Percentiles rank a stretch among this genome's conserved stretches.
These are phyloP conservation scores for Drosophila sordidapex DNA, from an alignment of 2,888 invertebrate genomes.

Conservation along the genomic window DNA sequence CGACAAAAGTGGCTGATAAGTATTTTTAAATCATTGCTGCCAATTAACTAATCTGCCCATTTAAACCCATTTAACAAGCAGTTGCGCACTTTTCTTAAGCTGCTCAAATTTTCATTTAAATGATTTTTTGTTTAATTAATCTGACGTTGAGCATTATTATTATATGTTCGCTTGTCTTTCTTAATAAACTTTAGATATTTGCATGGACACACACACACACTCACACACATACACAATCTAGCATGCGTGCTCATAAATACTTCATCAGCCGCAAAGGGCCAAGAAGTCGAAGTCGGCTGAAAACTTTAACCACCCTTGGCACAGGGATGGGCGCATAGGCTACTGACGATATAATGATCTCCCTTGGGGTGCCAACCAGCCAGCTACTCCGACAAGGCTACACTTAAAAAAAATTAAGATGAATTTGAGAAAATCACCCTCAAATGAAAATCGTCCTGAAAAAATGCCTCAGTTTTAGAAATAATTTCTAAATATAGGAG, in stretches of 20 bases:
- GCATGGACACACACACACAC: conserved; percentile 11
- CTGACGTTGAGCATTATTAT: conserved; percentile 1
- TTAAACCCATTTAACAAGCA: background rate
- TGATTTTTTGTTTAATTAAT: background rate
- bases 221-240: conserved; percentile 10
- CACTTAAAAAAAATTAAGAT: background rate
- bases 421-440: background rate
- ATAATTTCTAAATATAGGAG: too few relatives aligned
- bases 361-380: conserved; percentile 57
- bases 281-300: conserved; percentile 58
- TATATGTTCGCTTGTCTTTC: conserved; percentile 15
- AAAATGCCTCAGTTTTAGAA: background rate
- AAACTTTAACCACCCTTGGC: conserved; percentile 50
- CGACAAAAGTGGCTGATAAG: conserved; percentile 11
- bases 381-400: conserved; percentile 4
- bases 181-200: conserved; percentile 26
- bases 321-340: conserved; percentile 42
- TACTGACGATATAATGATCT: conserved; percentile 79
- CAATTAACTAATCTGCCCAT: background rate
- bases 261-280: conserved; percentile 65
- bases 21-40: background rate
- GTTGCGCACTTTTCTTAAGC: background rate
- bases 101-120: background rate
- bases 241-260: conserved; percentile 69
- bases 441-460: background rate